Evolutionary conservation across 2,888 invertebrate species (phyloP).

Genomic region (Machimus rusticus): DNA sequence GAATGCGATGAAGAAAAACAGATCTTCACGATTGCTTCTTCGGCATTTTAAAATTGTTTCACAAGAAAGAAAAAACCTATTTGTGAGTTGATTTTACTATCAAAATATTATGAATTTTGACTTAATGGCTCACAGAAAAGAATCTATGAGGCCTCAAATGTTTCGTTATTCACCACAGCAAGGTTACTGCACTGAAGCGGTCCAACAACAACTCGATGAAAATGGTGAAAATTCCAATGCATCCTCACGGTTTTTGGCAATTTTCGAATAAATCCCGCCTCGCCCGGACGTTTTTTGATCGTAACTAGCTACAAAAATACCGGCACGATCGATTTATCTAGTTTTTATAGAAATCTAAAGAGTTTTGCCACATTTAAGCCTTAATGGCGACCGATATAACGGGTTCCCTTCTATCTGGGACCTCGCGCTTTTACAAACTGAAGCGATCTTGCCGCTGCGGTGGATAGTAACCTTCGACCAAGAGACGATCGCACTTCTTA

Average conservation of each 20-base stretch:
- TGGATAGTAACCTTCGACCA: background rate
- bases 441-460: background rate
- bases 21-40: background rate
- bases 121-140: background rate
- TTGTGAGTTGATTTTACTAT: background rate
- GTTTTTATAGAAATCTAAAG: background rate
- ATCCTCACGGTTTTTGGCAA: background rate
- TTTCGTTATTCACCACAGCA: background rate
- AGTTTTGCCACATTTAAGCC: background rate
- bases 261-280: background rate
- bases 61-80: background rate
- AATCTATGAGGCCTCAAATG: background rate
- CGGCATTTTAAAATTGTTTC: background rate
- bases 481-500: background rate
- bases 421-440: conserved; percentile 23
- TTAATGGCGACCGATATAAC: background rate
- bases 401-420: conserved; percentile 3
- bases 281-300: background rate
- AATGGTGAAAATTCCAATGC: conserved; percentile 42
- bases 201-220: conserved; percentile 32
- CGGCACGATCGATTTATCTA: background rate
- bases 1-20: background rate
- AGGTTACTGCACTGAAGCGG: conserved; percentile 33
- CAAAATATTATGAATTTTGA: background rate
- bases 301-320: background rate